These are phyloP conservation scores for Arge pagana DNA, from an alignment of 2,888 invertebrate species.

Conservation along the genomic window DNA sequence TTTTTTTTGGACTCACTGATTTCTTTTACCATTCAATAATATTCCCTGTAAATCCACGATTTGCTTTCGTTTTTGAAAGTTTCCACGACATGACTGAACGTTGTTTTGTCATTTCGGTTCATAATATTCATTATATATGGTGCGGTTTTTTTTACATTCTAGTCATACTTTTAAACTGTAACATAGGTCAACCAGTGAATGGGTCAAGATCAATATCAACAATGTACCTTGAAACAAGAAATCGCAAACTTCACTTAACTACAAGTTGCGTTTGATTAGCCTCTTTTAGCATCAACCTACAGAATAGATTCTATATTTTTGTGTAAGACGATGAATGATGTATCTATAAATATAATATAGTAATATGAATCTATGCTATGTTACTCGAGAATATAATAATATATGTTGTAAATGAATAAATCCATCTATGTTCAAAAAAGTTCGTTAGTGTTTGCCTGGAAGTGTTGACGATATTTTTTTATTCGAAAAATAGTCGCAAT, in stretches of 20 bases:
- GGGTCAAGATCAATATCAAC: slow-evolving; percentile 22
- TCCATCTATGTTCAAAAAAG: slow-evolving; percentile 54
- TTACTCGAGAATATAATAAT: slow-evolving; percentile 53
- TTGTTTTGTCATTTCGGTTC: too few relatives aligned
- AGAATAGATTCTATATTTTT: slow-evolving; percentile 57
- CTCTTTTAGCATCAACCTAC: slow-evolving; percentile 44
- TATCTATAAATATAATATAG: slow-evolving; percentile 47
- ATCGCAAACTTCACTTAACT: slow-evolving; percentile 29
- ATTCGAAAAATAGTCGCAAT: too few relatives aligned
- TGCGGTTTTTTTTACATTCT: too few relatives aligned
- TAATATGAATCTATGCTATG: slow-evolving; percentile 53
- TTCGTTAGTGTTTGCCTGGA: too few relatives aligned
- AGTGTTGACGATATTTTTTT: too few relatives aligned
- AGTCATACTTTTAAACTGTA: too few relatives aligned
- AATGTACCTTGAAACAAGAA: slow-evolving; percentile 24
- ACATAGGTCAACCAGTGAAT: slow-evolving; percentile 22
- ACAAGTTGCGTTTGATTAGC: slow-evolving; percentile 41
- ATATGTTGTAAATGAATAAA: slow-evolving; percentile 57
- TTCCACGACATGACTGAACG: too few relatives aligned
- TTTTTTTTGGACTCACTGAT: too few relatives aligned
- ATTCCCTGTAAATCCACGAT: too few relatives aligned
- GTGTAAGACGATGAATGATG: slow-evolving; percentile 50
- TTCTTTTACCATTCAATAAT: too few relatives aligned
- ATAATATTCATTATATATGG: too few relatives aligned
- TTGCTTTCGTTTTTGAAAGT: too few relatives aligned